Evolutionary conservation across 1,140 invertebrate species (phyloP), one percentile per base, ranked within the genome.

Genomic region (Wasmannia auropunctata): DNA sequence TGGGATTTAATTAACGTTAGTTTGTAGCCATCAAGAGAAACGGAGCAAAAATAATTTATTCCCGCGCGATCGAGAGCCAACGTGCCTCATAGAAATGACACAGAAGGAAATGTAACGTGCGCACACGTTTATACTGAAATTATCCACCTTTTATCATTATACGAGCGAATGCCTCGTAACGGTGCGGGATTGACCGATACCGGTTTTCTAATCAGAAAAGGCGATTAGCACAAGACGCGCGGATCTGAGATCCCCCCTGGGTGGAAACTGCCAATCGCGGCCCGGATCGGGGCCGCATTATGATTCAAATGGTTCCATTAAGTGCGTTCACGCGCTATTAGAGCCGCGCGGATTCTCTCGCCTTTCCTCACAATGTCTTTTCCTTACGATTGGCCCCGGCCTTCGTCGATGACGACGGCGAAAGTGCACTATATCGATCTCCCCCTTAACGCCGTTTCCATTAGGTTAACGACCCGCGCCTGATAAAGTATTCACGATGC

Each of bases 231-330:
- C 58, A 62, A 62, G 72, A 85, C 40, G 25, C 54, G 40, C 14
- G 22, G 40, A 37, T 77, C 34, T 56, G 72, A 62, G 65, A 46
- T 60, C 40, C n/a, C 63, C 28, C 81, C n/a, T n/a, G 56, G 28
- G 31, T 60, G 70, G 67, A 62, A 79, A 79, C 70, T 90, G 81
- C 89, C 88, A 88, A 90, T 90, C 89, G 86, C 37, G 25, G 46
- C 31, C 37, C 74, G 63, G 75, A 91, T 91, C 89, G 79, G n/a
- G n/a, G 43, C 75, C 70, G 28, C 79, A 88, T 91, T 91, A 91
- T 81, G 90, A 91, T 91, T 91, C 89, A 86, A 91, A 91, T 88
- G 84, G 62, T 67, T 84, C 90, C 84, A 91, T 91, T 91, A 91
- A 90, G 89, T 77, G 74, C 74, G 76, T 90, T 91, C 89, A 91